phyloP scores from a whole-genome alignment of 1,140 invertebrate species.

The Leucophenga varia region DNA sequence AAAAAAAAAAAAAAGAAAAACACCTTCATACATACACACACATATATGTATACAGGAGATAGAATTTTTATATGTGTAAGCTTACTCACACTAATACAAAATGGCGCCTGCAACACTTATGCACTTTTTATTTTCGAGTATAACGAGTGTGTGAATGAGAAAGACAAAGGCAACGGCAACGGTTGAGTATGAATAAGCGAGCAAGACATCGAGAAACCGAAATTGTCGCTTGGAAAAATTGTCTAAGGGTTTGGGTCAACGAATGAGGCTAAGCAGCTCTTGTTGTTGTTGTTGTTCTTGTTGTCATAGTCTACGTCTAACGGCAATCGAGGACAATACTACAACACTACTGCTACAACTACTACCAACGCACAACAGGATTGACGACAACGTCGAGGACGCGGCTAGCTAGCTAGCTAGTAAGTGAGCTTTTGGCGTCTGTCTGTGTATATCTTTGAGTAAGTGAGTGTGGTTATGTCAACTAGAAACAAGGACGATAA shows the following conservation, averaged over 20 bases:
- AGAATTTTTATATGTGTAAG: too few relatives aligned
- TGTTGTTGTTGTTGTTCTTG: background rate
- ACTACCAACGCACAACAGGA: too few relatives aligned
- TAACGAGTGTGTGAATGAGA: background rate
- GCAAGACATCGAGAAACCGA: conserved; percentile 32
- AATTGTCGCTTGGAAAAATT: conserved; percentile 54
- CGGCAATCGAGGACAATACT: too few relatives aligned
- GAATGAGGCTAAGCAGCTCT: background rate
- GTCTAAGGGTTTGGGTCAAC: conserved; percentile 37
- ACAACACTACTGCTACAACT: too few relatives aligned
- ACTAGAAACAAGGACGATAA: conserved; percentile 53
- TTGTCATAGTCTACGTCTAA: background rate
- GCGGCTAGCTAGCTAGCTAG: too few relatives aligned
- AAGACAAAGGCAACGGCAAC: too few relatives aligned
- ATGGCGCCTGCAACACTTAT: conserved; percentile 9
- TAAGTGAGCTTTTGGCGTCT: background rate
- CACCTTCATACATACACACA: conserved; percentile 11
- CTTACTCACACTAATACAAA: too few relatives aligned
- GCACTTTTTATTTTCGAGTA: background rate
- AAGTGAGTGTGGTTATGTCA: conserved; percentile 44
- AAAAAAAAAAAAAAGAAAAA: too few relatives aligned
- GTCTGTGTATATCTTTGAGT: conserved; percentile 19
- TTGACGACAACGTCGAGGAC: too few relatives aligned
- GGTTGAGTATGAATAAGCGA: too few relatives aligned
- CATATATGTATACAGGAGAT: too few relatives aligned